Evolutionary conservation across 2,888 invertebrate species (phyloP).

Genomic region (Leptopterna dolabrata): DNA sequence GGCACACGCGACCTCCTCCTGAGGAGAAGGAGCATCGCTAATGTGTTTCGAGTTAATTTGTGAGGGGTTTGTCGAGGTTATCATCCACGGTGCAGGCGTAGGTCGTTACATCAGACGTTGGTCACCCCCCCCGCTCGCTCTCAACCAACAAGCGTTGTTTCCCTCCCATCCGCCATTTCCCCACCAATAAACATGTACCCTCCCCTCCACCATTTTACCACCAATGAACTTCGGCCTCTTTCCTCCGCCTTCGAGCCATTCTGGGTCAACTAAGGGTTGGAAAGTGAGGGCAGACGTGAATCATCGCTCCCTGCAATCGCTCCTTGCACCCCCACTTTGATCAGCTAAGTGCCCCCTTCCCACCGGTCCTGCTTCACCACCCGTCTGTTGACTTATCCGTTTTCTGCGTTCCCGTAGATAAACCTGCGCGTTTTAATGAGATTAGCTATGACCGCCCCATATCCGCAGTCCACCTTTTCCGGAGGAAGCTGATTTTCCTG

Average conservation of each 20-base stretch:
- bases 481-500: neutral
- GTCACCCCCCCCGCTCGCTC: too few relatives aligned
- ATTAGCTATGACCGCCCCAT: slow-evolving; percentile 18
- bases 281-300: neutral
- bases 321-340: slow-evolving; percentile 2
- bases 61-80: neutral
- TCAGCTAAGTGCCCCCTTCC: slow-evolving; percentile 33
- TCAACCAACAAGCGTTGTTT: too few relatives aligned
- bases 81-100: neutral
- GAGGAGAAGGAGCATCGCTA: neutral
- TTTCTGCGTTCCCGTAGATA: slow-evolving; percentile 25
- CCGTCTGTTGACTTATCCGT: slow-evolving; percentile 38
- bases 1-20: too few relatives aligned
- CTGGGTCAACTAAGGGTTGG: neutral
- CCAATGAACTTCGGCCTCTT: neutral
- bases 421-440: slow-evolving; percentile 31
- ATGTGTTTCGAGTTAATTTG: neutral
- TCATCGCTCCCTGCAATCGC: slow-evolving; percentile 16
- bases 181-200: neutral
- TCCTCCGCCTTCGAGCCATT: neutral
- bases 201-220: neutral
- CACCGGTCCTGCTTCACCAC: neutral
- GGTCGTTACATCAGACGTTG: neutral
- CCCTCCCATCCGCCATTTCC: too few relatives aligned
- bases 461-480: neutral